These are phyloP conservation scores for Halocaridina rubra DNA, from an alignment of 2,888 invertebrate species.

Conservation along the genomic window DNA sequence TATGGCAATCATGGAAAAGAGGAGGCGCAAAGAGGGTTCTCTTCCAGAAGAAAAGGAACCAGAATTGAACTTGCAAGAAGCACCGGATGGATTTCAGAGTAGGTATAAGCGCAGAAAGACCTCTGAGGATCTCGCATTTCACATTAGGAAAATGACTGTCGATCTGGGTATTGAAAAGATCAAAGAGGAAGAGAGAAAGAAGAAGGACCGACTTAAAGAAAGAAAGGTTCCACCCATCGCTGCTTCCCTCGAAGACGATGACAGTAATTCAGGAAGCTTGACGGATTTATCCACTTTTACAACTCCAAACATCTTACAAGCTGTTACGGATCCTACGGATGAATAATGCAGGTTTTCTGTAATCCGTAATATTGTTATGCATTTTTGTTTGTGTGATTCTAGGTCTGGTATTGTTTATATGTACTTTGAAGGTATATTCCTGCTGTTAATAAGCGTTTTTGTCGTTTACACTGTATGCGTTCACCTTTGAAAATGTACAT, in stretches of 20 bases:
- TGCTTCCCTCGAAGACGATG: conserved; percentile 36
- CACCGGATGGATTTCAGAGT: neutral
- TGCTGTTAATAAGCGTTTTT: too few relatives aligned
- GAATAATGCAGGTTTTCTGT: too few relatives aligned
- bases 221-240: neutral
- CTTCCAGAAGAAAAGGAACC: neutral
- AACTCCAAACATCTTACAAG: conserved; percentile 46
- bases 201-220: too few relatives aligned
- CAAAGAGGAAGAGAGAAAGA: neutral
- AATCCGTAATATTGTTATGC: too few relatives aligned
- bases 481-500: too few relatives aligned
- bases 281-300: conserved; percentile 59
- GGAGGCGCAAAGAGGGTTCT: conserved; percentile 36
- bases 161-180: neutral
- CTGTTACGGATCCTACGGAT: conserved; percentile 27
- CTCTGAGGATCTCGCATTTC: neutral
- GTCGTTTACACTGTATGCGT: too few relatives aligned
- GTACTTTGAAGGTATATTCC: too few relatives aligned
- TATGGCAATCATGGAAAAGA: conserved; percentile 58
- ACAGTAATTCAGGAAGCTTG: conserved; percentile 56
- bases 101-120: neutral
- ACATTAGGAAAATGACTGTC: neutral
- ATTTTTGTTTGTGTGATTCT: too few relatives aligned
- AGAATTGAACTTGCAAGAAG: neutral
- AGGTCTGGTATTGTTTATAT: too few relatives aligned